Evolutionary conservation across 2,888 invertebrate genomes (phyloP), one percentile per base, ranked within the genome.

Genomic region (Steinernema scapterisci): DNA sequence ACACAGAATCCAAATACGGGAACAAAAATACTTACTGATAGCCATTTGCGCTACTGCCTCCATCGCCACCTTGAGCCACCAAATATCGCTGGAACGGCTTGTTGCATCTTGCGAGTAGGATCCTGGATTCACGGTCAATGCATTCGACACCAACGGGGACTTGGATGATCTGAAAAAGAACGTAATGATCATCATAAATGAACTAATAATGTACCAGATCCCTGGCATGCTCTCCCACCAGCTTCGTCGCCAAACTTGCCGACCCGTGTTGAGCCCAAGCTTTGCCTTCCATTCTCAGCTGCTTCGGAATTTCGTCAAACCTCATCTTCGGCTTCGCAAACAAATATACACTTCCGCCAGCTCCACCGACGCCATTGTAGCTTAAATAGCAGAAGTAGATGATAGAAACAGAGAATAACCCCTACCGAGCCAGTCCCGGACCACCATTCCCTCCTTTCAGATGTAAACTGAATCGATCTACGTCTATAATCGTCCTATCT

Each of bases 141-240:
- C 84, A 80, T 76, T 87, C 86, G 1, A 84, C 79, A 23, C 86
- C 86, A 0, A 86, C 21, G 1, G 86, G 86, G 27, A 86, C 85
- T 7, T 84, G 76, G 38, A 86, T 77, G 48, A 76, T 48, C 78
- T 81, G 72, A 44, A 77, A 21, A n/a, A 7, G 7, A 73, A 9
- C 25, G 71, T 38, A 19, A 9, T 16, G 2, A 23, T 56, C 7
- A 70, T 6, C 48, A 25, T 71, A n/a, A n/a, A n/a, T n/a, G n/a
- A n/a, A n/a, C n/a, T 45, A 16, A n/a, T 19, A 23, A 73, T 71
- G 3, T 31, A 79, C 76, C 46, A 44, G 54, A 75, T 77, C 71
- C 11, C 23, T 16, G 7, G 77, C 82, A 43, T 76, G 48, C 11
- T 72, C 70, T 11, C 78, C 82, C 7, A 79, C 52, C 7, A 82